phyloP scores from a whole-genome alignment of 2,888 invertebrate genomes.

The Keiferia lycopersicella region DNA sequence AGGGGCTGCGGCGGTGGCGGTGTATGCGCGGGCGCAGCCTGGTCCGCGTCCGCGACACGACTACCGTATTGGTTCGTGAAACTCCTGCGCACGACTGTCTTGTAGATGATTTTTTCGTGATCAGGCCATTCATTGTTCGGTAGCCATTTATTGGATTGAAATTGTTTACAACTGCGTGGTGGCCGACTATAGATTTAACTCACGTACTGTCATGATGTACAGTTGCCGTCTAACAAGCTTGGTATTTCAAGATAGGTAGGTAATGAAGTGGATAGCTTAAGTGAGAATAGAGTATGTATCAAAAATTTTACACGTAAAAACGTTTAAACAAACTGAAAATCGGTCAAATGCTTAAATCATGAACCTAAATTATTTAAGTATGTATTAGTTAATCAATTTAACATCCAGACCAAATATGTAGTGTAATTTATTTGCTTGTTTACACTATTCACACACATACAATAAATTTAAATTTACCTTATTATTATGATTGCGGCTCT shows the following conservation, averaged over 20 bases:
- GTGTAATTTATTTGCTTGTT: not conserved
- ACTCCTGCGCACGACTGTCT: constrained; percentile 67
- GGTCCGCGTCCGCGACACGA: constrained; percentile 53
- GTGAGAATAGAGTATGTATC: too few relatives aligned
- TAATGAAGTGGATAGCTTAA: too few relatives aligned
- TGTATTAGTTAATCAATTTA: not conserved
- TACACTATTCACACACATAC: not conserved
- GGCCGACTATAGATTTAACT: constrained; percentile 50
- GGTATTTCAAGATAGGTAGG: constrained; percentile 5
- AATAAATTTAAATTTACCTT: constrained; percentile 19
- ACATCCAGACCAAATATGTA: not conserved
- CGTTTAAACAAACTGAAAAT: too few relatives aligned
- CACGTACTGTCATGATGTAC: constrained; percentile 47
- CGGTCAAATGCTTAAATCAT: too few relatives aligned
- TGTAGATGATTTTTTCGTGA: constrained; percentile 81
- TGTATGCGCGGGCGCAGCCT: constrained; percentile 19
- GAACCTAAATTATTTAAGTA: too few relatives aligned
- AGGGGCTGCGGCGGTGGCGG: not conserved
- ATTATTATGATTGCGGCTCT: constrained; percentile 7
- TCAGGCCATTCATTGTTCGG: constrained; percentile 77
- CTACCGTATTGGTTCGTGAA: constrained; percentile 64
- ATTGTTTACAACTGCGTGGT: constrained; percentile 67
- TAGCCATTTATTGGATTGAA: constrained; percentile 75
- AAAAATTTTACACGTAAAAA: too few relatives aligned
- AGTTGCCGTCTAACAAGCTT: constrained; percentile 33